Conservation (phyloP, 2,797 vertebrate species). For the Remorina albescens region DNA sequence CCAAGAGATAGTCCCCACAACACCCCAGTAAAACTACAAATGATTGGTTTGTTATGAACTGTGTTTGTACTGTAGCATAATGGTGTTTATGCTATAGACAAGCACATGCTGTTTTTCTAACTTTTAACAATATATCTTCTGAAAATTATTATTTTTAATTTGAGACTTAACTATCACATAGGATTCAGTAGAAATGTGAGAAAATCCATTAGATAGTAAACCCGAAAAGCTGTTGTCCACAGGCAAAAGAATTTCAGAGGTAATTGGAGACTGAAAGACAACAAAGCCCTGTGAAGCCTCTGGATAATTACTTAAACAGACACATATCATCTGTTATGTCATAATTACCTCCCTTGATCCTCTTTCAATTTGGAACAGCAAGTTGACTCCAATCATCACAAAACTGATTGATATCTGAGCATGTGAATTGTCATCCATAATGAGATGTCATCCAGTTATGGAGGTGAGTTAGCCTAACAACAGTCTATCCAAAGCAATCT, state of each 20-base stretch:
- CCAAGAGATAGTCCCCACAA: neutral
- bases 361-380: slow-evolving; percentile 16
- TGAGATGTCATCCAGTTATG: slow-evolving; percentile 31
- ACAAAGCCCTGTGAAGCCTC: neutral
- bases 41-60: neutral
- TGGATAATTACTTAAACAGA: slow-evolving; percentile 8
- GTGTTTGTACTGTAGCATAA: neutral
- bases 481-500: slow-evolving; percentile 19
- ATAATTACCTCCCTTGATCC: slow-evolving; percentile 22
- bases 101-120: neutral
- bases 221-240: neutral
- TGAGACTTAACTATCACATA: neutral
- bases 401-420: slow-evolving; percentile 34
- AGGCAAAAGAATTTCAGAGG: neutral
- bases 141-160: no score
- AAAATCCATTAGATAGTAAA: neutral
- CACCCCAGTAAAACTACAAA: neutral
- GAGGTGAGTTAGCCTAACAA: slow-evolving; percentile 3
- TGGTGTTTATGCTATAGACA: neutral
- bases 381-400: slow-evolving; percentile 17
- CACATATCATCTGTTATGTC: slow-evolving; percentile 25
- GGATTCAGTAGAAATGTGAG: neutral
- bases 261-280: neutral
- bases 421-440: slow-evolving; percentile 15
- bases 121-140: neutral